These are phyloP conservation scores for Caradrina kadenii DNA, from an alignment of 2,888 invertebrate genomes.

Conservation along the genomic window DNA sequence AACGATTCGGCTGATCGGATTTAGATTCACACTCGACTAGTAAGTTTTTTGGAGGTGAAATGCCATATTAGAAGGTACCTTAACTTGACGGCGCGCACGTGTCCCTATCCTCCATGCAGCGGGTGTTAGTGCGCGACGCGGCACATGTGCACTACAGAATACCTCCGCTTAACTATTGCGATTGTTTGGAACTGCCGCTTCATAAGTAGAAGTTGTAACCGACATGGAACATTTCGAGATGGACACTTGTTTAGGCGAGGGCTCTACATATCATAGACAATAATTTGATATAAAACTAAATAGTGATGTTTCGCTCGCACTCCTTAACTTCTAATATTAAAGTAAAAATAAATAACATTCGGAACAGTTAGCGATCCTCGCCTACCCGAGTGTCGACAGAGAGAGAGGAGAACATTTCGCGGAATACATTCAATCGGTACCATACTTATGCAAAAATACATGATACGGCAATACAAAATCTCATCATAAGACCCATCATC, in stretches of 20 bases:
- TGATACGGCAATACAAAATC: slow-evolving; percentile 81
- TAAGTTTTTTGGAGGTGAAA: slow-evolving; percentile 74
- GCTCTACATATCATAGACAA: slow-evolving; percentile 15
- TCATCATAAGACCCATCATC: slow-evolving; percentile 79
- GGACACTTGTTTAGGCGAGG: slow-evolving; percentile 53
- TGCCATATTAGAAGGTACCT: slow-evolving; percentile 58
- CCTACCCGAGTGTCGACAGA: slow-evolving; percentile 34
- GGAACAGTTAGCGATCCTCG: slow-evolving; percentile 42
- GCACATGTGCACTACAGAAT: slow-evolving; percentile 27
- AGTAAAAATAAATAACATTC: slow-evolving; percentile 58
- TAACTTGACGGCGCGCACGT: not conserved
- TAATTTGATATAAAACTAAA: slow-evolving; percentile 48
- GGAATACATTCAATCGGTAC: slow-evolving; percentile 57
- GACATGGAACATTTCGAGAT: slow-evolving; percentile 36
- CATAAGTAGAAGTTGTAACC: slow-evolving; percentile 32
- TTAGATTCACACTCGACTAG: slow-evolving; percentile 88
- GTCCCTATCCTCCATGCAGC: no score
- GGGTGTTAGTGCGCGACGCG: slow-evolving; percentile 11
- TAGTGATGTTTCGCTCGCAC: slow-evolving; percentile 51
- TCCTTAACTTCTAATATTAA: slow-evolving; percentile 49
- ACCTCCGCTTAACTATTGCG: slow-evolving; percentile 42
- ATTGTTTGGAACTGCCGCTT: slow-evolving; percentile 27
- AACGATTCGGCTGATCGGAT: slow-evolving; percentile 72
- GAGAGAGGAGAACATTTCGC: slow-evolving; percentile 27
- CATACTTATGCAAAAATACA: slow-evolving; percentile 82